phyloP scores from a whole-genome alignment of 2,888 invertebrate genomes.

The Chalcis sispes region DNA sequence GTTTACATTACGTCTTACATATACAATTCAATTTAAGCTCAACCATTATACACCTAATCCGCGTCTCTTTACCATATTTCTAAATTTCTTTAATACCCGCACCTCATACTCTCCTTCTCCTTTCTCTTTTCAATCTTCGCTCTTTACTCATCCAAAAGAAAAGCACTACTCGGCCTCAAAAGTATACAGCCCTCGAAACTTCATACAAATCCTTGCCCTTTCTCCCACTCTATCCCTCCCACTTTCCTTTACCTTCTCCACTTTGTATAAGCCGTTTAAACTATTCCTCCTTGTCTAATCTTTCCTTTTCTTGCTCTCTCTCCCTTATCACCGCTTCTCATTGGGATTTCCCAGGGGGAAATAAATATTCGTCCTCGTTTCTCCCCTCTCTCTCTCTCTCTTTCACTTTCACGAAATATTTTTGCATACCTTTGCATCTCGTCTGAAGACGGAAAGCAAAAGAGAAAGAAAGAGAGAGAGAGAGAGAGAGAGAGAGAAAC shows the following conservation, averaged over 20 bases:
- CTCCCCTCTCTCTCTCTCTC: not conserved
- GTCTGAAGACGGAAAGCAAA: too few species aligned
- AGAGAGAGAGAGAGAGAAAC: not conserved
- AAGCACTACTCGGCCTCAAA: not conserved
- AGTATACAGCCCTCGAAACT: constrained; percentile 22
- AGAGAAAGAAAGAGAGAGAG: too few species aligned
- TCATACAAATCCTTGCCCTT: constrained; percentile 16
- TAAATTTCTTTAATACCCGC: too few species aligned
- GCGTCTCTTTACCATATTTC: too few species aligned
- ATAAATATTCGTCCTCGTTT: constrained; percentile 38
- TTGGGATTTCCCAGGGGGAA: constrained; percentile 21
- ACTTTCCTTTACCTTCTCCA: too few species aligned
- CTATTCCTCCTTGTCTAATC: not conserved
- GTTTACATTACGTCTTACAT: too few species aligned
- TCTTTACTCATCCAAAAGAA: not conserved
- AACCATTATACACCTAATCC: too few species aligned
- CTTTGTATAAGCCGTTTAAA: constrained; percentile 10
- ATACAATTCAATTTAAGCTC: too few species aligned
- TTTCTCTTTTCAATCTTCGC: not conserved
- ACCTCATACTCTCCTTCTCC: not conserved
- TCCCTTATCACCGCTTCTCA: constrained; percentile 11
- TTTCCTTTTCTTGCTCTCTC: too few species aligned
- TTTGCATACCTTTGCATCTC: constrained; percentile 56
- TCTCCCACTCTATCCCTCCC: not conserved
- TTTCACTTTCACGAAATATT: constrained; percentile 43